Conservation (phyloP, 2,113 vertebrate genomes). For the Erinaceus europaeus region DNA sequence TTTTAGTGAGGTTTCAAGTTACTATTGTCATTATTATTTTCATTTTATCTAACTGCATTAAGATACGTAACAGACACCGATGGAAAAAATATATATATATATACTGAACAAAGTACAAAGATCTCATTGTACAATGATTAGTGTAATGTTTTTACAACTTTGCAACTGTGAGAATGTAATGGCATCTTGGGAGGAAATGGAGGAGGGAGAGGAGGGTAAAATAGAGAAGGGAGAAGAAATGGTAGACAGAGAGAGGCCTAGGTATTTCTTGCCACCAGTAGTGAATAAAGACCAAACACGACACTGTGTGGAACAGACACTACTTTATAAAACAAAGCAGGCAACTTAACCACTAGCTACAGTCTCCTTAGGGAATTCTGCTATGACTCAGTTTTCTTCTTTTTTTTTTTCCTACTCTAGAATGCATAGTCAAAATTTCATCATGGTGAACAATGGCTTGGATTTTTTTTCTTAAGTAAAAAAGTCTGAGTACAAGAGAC, state of each 20-base stretch:
- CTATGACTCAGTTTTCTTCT: slow-evolving; percentile 9
- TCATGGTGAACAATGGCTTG: slow-evolving; percentile 32
- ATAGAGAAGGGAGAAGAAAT: slow-evolving; percentile 30
- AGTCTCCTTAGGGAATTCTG: background rate
- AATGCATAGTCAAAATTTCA: slow-evolving; percentile 40
- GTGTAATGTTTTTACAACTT: slow-evolving; percentile 13
- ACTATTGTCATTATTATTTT: background rate
- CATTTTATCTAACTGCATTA: slow-evolving; percentile 21
- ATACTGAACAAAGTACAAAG: background rate
- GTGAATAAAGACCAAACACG: slow-evolving; percentile 34
- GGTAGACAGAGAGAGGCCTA: background rate
- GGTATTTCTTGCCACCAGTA: slow-evolving; percentile 19
- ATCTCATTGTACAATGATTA: background rate
- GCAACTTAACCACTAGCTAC: background rate
- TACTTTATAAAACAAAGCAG: background rate
- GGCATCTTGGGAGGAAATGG: background rate
- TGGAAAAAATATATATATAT: slow-evolving; percentile 45
- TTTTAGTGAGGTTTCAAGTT: slow-evolving; percentile 41
- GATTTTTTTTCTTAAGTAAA: background rate
- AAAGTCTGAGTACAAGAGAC: slow-evolving; percentile 4
- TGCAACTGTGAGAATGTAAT: slow-evolving; percentile 33
- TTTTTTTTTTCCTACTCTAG: too few species aligned
- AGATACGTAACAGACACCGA: slow-evolving; percentile 2
- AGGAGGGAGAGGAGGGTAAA: background rate
- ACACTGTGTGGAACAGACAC: slow-evolving; percentile 44